phyloP scores from a whole-genome alignment of 2,888 invertebrate genomes.

The Actias luna region DNA sequence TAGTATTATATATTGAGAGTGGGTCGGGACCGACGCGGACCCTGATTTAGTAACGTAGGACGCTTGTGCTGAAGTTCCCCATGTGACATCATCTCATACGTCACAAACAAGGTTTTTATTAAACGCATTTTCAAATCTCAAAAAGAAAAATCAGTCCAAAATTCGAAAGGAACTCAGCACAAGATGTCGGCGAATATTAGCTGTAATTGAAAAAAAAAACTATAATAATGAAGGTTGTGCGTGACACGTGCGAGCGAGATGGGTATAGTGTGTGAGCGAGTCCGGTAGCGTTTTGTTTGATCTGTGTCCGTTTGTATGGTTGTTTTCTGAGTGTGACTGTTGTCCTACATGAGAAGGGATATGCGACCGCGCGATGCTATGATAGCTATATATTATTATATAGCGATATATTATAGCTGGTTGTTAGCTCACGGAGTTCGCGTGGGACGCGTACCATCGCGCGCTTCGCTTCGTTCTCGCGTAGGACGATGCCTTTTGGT shows the following conservation, averaged over 20 bases:
- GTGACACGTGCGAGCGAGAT: conserved; percentile 50
- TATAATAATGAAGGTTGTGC: conserved; percentile 58
- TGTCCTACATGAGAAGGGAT: background rate
- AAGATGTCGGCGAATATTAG: conserved; percentile 35
- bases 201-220: conserved; percentile 41
- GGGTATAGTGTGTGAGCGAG: conserved; percentile 34
- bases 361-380: background rate
- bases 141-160: background rate
- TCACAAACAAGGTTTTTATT: background rate
- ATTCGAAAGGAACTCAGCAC: conserved; percentile 1
- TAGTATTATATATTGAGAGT: conserved; percentile 41
- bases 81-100: background rate
- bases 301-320: background rate
- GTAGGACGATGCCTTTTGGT: background rate
- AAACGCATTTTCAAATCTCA: background rate
- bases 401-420: no score
- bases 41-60: conserved; percentile 26
- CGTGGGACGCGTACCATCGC: background rate
- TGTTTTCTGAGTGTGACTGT: background rate
- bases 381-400: no score
- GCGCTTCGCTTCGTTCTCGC: background rate
- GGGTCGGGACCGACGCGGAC: conserved; percentile 27
- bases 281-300: conserved; percentile 20
- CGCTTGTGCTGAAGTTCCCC: background rate
- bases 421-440: no score